These are phyloP conservation scores for Sussaba pulchella DNA, from an alignment of 2,888 invertebrate genomes.

Conservation along the genomic window DNA sequence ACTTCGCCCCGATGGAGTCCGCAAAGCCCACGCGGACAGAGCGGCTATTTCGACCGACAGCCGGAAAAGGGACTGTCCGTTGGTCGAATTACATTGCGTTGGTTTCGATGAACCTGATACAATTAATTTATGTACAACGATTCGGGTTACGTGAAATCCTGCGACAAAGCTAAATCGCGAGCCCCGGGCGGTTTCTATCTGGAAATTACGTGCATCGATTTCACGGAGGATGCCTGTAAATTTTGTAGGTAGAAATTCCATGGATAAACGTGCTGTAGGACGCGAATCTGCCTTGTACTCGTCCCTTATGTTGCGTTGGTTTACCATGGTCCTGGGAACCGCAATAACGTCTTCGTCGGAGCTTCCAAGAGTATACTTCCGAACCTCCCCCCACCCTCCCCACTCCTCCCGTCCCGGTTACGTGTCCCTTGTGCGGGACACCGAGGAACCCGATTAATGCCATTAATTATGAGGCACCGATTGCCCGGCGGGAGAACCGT, in stretches of 20 bases:
- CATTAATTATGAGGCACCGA: conserved; percentile 69
- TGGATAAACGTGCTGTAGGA: conserved; percentile 12
- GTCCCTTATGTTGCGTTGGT: conserved; percentile 13
- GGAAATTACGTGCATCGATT: too few relatives aligned
- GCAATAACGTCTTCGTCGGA: conserved; percentile 46
- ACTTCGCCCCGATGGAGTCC: conserved; percentile 69
- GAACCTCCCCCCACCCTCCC: too few relatives aligned
- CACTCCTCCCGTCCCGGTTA: conserved; percentile 24
- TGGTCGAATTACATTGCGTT: neutral
- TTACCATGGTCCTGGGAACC: conserved; percentile 45
- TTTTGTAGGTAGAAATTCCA: too few relatives aligned
- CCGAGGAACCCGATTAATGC: conserved; percentile 66
- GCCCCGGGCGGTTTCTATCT: too few relatives aligned
- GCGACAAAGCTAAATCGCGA: too few relatives aligned
- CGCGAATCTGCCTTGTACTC: conserved; percentile 10
- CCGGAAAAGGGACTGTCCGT: neutral
- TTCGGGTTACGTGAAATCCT: too few relatives aligned
- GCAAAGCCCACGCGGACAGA: neutral
- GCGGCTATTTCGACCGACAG: neutral
- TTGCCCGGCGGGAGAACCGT: conserved; percentile 61
- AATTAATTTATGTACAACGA: too few relatives aligned
- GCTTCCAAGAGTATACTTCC: conserved; percentile 27
- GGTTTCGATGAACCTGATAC: too few relatives aligned
- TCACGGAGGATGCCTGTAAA: too few relatives aligned
- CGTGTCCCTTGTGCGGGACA: conserved; percentile 35